phyloP scores from a whole-genome alignment of 35 echinoderm and acorn worm species.

The Amphiura filiformis region DNA sequence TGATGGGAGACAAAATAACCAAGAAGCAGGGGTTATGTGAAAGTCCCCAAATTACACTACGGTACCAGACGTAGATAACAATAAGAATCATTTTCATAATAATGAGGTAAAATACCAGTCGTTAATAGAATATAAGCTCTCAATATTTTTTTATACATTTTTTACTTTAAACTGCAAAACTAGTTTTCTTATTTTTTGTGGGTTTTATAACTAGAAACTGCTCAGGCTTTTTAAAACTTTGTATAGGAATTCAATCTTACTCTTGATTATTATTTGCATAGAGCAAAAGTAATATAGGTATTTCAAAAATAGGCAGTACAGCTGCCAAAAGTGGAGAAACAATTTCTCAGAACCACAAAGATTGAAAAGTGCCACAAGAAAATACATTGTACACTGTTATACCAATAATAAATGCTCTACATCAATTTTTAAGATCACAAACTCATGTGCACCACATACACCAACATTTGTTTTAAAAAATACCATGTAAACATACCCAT shows the following conservation, averaged over 20 bases:
- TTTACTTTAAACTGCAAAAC: not conserved
- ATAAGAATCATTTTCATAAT: slow-evolving; percentile 4
- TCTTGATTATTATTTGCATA: slow-evolving; percentile 23
- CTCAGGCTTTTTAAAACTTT: slow-evolving; percentile 11
- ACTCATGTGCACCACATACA: slow-evolving; percentile 27
- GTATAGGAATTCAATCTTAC: not conserved
- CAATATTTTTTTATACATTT: slow-evolving; percentile 33
- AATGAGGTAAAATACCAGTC: slow-evolving; percentile 19
- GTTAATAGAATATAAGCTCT: slow-evolving; percentile 21
- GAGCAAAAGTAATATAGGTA: slow-evolving; percentile 39
- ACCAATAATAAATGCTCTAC: slow-evolving; percentile 28
- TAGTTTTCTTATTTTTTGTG: slow-evolving; percentile 4
- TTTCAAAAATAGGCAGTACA: slow-evolving; percentile 36
- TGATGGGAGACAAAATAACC: not conserved
- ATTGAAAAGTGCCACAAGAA: slow-evolving; percentile 3
- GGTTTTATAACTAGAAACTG: slow-evolving; percentile 10
- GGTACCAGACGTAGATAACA: too few relatives aligned
- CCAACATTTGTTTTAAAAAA: slow-evolving; percentile 28
- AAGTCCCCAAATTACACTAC: too few relatives aligned
- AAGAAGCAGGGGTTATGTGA: too few relatives aligned
- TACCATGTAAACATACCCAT: slow-evolving; percentile 12
- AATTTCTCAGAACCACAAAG: not conserved
- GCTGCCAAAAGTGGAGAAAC: slow-evolving; percentile 22
- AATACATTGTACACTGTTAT: slow-evolving; percentile 9
- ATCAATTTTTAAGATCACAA: slow-evolving; percentile 2